Base-by-base conservation (phyloP, 2,113 vertebrate species). In the Sturnus vulgaris region DNA sequence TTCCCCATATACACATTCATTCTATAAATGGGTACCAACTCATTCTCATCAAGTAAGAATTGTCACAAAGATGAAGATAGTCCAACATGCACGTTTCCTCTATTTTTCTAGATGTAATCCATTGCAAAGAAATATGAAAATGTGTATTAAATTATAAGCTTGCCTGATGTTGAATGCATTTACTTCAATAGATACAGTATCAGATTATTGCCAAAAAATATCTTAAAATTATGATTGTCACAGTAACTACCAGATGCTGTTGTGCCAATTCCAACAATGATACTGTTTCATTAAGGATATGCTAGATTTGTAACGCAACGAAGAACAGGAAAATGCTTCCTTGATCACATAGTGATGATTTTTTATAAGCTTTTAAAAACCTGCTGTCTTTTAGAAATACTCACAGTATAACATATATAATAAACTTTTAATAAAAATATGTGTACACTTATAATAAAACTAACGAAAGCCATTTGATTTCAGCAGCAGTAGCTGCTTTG, bases 391-490 rank as follows among this genome's bases (percentile, higher is more conserved):
- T 92, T 44, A 91, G 66, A 96, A 96, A 89, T 28, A 77, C 5
- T 78, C 63, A 76, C 44, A 57, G 12, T 44, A 33, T 76, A 46
- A 18, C n/a, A 56, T 53, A 59, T 64, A 69, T 59, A 92, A 90
- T 65, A n/a, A 20, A 22, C 5, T 52, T 60, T 44, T 52, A 17
- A 64, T 83, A 56, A 85, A 80, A 80, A 92, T 73, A 47, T 37
- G 4, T 9, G 14, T 52, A 82, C 8, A 83, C 40, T 61, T 92
- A 93, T 71, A 92, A 73, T 27, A 80, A 89, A 94, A 79, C 31
- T 85, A 82, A 55, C 50, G 49, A 92, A 95, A 87, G 49, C 12
- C 33, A 82, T 96, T 96, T 92, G 46, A 91, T 96, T 96, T 96
- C 83, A 94, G 75, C 76, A 80, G 50, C 79, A 82, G 80, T 88